Percentiles rank a stretch among this genome's conserved stretches.
phyloP scores from a whole-genome alignment of 2,113 vertebrate species.

The Corvus moneduloides region DNA sequence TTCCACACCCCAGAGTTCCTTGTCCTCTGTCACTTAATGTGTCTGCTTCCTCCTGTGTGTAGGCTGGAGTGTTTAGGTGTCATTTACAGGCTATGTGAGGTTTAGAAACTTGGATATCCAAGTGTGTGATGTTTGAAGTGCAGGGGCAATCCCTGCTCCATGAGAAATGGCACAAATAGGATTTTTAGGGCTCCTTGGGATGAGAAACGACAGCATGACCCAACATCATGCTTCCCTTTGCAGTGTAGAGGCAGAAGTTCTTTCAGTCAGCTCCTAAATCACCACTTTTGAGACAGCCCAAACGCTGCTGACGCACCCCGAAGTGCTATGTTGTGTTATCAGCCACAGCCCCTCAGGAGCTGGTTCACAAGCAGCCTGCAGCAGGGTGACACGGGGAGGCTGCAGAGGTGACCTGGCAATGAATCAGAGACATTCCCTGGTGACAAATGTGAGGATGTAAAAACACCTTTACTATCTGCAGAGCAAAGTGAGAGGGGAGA shows the following conservation, averaged over 20 bases:
- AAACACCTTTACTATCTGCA: neutral
- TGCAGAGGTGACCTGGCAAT: neutral
- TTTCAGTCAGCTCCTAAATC: neutral
- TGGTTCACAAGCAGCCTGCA: neutral
- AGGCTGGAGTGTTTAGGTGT: neutral
- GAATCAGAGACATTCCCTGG: neutral
- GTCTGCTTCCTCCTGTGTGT: rapidly evolving
- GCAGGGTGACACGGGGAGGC: neutral
- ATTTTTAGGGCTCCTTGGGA: neutral
- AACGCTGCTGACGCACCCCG: neutral
- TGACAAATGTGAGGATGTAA: neutral
- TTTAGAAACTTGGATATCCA: neutral
- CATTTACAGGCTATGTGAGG: neutral
- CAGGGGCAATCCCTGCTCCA: neutral
- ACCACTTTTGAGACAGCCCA: neutral
- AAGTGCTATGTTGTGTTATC: neutral
- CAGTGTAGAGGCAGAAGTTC: neutral
- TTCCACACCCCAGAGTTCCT: neutral
- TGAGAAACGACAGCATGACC: neutral
- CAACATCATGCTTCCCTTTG: neutral
- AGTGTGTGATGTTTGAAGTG: neutral
- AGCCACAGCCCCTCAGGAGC: neutral
- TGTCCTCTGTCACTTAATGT: neutral
- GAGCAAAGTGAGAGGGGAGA: neutral
- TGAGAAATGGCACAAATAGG: neutral